Evolutionary conservation across 2,888 invertebrate genomes (phyloP).

Genomic region (Stratiomys singularior): DNA sequence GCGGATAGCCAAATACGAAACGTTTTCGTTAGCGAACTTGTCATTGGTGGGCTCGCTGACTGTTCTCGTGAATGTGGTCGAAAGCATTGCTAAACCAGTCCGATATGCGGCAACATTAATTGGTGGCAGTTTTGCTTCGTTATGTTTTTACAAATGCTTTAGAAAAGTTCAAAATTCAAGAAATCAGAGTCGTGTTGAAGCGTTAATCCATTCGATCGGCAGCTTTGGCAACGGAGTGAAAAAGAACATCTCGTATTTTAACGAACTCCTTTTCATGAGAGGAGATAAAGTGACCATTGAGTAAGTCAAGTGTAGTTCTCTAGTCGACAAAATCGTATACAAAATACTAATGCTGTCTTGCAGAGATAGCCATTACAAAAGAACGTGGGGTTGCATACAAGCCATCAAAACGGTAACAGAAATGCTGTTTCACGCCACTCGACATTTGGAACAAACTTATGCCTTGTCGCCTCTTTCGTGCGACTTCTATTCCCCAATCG

Average conservation of each 20-base stretch:
- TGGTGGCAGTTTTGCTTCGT: slow-evolving; percentile 58
- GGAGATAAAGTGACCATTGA: slow-evolving; percentile 59
- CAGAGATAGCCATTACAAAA: slow-evolving; percentile 54
- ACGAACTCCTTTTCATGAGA: slow-evolving; percentile 61
- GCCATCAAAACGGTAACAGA: slow-evolving; percentile 63
- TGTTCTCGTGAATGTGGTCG: slow-evolving; percentile 59
- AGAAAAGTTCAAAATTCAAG: slow-evolving; percentile 62
- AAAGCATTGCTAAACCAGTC: slow-evolving; percentile 57
- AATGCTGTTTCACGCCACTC: slow-evolving; percentile 62
- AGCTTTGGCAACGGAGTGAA: slow-evolving; percentile 63
- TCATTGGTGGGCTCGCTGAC: slow-evolving; percentile 59
- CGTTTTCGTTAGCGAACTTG: slow-evolving; percentile 59
- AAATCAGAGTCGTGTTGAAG: slow-evolving; percentile 60
- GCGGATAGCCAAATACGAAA: slow-evolving; percentile 48
- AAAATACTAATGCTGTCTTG: background rate
- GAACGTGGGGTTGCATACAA: slow-evolving; percentile 64
- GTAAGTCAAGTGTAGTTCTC: slow-evolving; percentile 54
- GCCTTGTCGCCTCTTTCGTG: slow-evolving; percentile 58
- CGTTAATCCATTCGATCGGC: slow-evolving; percentile 61
- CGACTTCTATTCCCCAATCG: slow-evolving; percentile 62
- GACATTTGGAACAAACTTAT: slow-evolving; percentile 60
- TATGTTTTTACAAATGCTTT: slow-evolving; percentile 59
- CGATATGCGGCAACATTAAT: slow-evolving; percentile 59
- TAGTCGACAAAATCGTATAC: background rate
- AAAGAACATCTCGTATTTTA: slow-evolving; percentile 63